A percentile compares a stretch with the other conserved stretches of the same genome.
Evolutionary conservation across 2,113 vertebrate genomes (phyloP).

Genomic region (Azemiops feae): DNA sequence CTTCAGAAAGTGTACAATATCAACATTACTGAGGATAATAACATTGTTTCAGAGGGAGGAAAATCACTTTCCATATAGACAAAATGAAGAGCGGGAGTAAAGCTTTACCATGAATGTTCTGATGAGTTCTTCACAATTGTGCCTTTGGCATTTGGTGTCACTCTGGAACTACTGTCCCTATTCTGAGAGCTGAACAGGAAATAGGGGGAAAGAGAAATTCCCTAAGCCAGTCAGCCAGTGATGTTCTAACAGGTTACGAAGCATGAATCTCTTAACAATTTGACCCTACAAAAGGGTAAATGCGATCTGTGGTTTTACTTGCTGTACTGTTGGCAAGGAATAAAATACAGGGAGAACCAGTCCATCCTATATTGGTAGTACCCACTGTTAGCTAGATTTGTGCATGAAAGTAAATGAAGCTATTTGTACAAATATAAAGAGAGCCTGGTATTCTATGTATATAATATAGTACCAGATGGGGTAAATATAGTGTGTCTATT

Average conservation of each 20-base stretch:
- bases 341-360: neutral
- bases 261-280: neutral
- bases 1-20: neutral
- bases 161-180: neutral
- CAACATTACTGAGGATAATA: neutral
- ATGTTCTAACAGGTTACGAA: neutral
- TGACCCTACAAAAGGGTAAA: conserved; percentile 2
- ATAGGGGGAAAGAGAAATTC: neutral
- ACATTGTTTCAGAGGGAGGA: neutral
- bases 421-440: neutral
- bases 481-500: neutral
- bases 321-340: neutral
- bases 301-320: neutral
- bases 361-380: neutral
- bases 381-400: neutral
- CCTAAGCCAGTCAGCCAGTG: neutral
- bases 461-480: neutral
- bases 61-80: neutral
- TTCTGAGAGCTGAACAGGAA: neutral
- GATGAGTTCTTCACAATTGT: neutral
- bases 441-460: neutral
- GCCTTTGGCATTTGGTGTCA: neutral
- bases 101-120: no score
- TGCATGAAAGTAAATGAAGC: neutral
- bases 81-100: neutral